phyloP scores from a whole-genome alignment of 2,113 vertebrate genomes.

The Terrapene triunguis region DNA sequence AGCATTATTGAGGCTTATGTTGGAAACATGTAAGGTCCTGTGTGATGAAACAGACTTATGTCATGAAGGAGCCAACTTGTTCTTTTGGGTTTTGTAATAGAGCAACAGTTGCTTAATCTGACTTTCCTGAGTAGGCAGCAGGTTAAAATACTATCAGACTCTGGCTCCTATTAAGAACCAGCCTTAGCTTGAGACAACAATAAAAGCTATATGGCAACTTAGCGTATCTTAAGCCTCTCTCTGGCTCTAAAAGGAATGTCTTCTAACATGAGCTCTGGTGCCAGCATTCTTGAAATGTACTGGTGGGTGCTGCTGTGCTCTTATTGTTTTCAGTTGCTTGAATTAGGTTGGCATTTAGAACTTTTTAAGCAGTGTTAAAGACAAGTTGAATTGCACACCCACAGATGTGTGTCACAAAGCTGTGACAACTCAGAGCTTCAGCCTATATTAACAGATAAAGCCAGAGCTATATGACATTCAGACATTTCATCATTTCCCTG shows the following conservation, averaged over 20 bases:
- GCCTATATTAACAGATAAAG: not conserved
- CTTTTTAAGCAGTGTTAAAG: not conserved
- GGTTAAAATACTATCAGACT: not conserved
- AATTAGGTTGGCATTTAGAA: not conserved
- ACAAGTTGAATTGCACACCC: not conserved
- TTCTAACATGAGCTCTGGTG: not conserved
- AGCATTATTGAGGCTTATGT: not conserved
- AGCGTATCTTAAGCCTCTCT: not conserved
- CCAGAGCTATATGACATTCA: not conserved
- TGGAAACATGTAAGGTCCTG: not conserved
- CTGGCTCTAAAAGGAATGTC: not conserved
- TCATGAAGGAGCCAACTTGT: not conserved
- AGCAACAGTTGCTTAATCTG: not conserved
- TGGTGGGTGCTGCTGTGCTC: not conserved
- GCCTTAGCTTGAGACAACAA: not conserved
- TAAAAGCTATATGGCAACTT: not conserved
- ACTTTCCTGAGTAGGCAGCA: not conserved
- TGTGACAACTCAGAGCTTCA: not conserved
- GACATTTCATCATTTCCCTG: not conserved
- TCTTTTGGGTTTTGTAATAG: not conserved
- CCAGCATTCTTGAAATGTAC: not conserved
- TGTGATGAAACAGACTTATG: not conserved
- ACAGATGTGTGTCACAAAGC: not conserved
- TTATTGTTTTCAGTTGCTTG: not conserved
- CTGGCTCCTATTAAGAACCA: not conserved